phyloP scores from a whole-genome alignment of 2,113 vertebrate genomes.

The Lamprotornis superbus region DNA sequence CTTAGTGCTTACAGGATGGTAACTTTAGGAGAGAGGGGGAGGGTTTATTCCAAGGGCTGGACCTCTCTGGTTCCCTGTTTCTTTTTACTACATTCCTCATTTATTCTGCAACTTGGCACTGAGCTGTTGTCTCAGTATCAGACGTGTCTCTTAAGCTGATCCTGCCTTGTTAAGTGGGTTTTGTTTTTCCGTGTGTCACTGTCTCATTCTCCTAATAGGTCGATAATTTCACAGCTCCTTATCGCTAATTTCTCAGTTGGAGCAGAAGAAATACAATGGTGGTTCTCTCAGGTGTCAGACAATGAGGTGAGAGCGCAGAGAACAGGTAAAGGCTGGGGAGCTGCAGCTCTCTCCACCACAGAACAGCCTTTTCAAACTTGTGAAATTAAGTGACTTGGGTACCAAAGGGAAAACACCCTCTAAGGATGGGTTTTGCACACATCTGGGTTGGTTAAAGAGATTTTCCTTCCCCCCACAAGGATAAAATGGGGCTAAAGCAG shows the following conservation, averaged over 20 bases:
- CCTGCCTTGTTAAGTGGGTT: constrained; percentile 14
- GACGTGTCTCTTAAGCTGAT: constrained; percentile 23
- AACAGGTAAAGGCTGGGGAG: not conserved
- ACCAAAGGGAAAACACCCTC: not conserved
- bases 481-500: not conserved
- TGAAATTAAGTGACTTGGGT: not conserved
- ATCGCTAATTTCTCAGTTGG: not conserved
- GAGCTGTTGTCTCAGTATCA: not conserved
- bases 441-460: not conserved
- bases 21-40: not conserved
- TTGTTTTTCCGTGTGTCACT: constrained; percentile 34
- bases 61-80: not conserved
- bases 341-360: not conserved
- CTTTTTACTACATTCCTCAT: not conserved
- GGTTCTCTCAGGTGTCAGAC: not conserved
- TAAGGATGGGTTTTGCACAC: not conserved
- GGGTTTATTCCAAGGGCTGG: not conserved
- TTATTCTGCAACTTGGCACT: not conserved
- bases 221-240: constrained; percentile 16
- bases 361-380: not conserved
- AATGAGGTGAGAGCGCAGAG: not conserved
- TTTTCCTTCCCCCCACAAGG: not conserved
- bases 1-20: not conserved
- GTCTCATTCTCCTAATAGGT: constrained; percentile 47
- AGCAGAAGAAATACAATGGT: not conserved